phyloP scores from a whole-genome alignment of 37 sponge, comb jelly and placozoan genomes.

The Spongia lamella region DNA sequence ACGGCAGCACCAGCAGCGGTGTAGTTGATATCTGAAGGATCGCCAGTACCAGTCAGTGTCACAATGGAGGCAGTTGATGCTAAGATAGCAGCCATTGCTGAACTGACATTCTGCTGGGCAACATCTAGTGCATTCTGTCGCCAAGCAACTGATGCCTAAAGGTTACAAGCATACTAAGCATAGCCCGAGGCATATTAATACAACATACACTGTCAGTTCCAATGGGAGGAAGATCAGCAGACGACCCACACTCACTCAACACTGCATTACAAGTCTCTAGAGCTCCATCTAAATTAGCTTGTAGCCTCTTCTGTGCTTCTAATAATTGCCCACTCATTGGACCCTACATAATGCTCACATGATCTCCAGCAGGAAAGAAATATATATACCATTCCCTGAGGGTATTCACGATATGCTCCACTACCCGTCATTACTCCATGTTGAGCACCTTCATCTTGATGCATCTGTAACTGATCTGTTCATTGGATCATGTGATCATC shows the following conservation, averaged over 20 bases:
- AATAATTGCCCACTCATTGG: slow-evolving; percentile 58
- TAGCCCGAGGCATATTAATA: not conserved
- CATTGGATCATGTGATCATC: no score
- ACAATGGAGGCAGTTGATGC: slow-evolving; percentile 84
- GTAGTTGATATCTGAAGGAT: slow-evolving; percentile 88
- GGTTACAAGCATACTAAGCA: not conserved
- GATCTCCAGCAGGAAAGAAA: slow-evolving; percentile 8
- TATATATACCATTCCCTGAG: slow-evolving; percentile 3
- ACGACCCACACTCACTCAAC: slow-evolving; percentile 22
- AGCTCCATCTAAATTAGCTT: slow-evolving; percentile 43
- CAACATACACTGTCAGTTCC: slow-evolving; percentile 71
- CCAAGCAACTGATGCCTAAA: slow-evolving; percentile 77
- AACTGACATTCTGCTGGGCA: slow-evolving; percentile 86
- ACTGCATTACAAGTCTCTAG: slow-evolving; percentile 17
- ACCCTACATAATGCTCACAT: not conserved
- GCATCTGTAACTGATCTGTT: not conserved
- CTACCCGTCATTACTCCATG: slow-evolving; percentile 16
- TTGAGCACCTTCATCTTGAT: slow-evolving; percentile 32
- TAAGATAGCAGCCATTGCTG: slow-evolving; percentile 90
- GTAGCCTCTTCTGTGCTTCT: slow-evolving; percentile 62
- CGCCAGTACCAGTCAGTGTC: slow-evolving; percentile 73
- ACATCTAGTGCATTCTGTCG: slow-evolving; percentile 87
- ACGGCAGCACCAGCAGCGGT: slow-evolving; percentile 92
- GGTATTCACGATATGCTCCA: not conserved
- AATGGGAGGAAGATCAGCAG: slow-evolving; percentile 45